These are phyloP conservation scores for Marmota flaviventris DNA, from an alignment of 2,113 vertebrate genomes.

Conservation along the genomic window DNA sequence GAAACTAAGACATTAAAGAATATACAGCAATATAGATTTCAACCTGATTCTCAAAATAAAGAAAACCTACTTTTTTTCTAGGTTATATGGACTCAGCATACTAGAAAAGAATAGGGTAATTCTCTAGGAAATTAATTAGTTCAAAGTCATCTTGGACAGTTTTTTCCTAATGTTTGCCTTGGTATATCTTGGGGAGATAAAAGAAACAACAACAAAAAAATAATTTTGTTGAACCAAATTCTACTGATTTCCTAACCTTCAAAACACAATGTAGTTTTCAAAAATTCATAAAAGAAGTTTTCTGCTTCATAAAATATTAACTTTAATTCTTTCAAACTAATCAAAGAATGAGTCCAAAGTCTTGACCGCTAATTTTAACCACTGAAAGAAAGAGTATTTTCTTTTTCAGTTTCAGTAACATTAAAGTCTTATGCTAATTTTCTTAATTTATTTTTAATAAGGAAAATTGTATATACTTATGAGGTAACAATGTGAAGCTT, in stretches of 20 bases:
- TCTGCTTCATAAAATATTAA: conserved; percentile 1
- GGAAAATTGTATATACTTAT: neutral
- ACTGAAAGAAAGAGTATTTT: neutral
- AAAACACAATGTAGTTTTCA: conserved; percentile 41
- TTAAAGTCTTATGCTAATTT: neutral
- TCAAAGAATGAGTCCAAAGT: neutral
- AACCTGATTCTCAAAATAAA: neutral
- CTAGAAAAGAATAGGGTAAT: neutral
- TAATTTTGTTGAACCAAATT: conserved; percentile 21
- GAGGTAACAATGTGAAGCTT: neutral
- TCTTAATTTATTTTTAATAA: neutral
- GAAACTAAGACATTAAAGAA: neutral
- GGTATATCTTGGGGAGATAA: neutral
- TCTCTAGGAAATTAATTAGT: neutral
- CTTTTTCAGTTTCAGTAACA: conserved; percentile 9
- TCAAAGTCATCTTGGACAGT: neutral
- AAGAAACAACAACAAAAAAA: neutral
- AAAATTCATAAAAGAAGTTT: neutral
- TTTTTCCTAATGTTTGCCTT: conserved; percentile 26
- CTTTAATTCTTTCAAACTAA: conserved; percentile 1
- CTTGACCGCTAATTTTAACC: neutral
- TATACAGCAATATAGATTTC: neutral
- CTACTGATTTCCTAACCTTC: neutral
- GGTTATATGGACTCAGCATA: neutral
- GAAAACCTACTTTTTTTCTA: conserved; percentile 16